Base-by-base conservation (phyloP, 2,113 vertebrate species). In the Castor canadensis region DNA sequence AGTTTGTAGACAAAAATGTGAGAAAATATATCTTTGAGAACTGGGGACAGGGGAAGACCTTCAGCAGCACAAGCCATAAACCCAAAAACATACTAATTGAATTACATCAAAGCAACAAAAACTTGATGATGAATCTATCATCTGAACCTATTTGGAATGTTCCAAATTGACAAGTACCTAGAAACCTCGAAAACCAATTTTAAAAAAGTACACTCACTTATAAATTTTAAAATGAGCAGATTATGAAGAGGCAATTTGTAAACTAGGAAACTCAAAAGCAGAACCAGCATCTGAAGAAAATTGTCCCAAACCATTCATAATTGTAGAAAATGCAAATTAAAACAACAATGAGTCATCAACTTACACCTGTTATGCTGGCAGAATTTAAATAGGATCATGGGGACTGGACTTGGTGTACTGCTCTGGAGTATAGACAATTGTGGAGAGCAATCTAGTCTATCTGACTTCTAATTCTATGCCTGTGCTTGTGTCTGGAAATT, bases 171-270 rank as follows among this genome's bases (percentile, higher is more conserved):
- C 4, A n/a, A 71, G 0, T 52, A 35, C 45, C 80, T 76, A 72
- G n/a, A n/a, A n/a, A n/a, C n/a, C n/a, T n/a, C n/a, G n/a, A n/a
- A n/a, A n/a, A n/a, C n/a, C n/a, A n/a, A n/a, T n/a, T n/a, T n/a
- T n/a, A n/a, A n/a, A n/a, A 96, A 91, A 66, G 22, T 13, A 83
- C 67, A 43, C 9, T 72, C 87, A 75, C 6, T 32, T 40, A 62
- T 28, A 62, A 64, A 73, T 90, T 90, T 80, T 49, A 94, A 94
- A 92, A 64, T 92, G 26, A 94, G 13, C 47, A 91, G 32, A 77
- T 71, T 83, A 49, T 86, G 28, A 91, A 91, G 6, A 47, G n/a
- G 38, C 40, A 83, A 38, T 76, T 76, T 94, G 30, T 81, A 77
- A n/a, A 71, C 95, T 38, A 87, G 9, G 32, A 87, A 92, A 87